Evolutionary conservation across 2,888 invertebrate genomes (phyloP), one percentile per base, ranked within the genome.

Genomic region (Parapristionchus giblindavisi): DNA sequence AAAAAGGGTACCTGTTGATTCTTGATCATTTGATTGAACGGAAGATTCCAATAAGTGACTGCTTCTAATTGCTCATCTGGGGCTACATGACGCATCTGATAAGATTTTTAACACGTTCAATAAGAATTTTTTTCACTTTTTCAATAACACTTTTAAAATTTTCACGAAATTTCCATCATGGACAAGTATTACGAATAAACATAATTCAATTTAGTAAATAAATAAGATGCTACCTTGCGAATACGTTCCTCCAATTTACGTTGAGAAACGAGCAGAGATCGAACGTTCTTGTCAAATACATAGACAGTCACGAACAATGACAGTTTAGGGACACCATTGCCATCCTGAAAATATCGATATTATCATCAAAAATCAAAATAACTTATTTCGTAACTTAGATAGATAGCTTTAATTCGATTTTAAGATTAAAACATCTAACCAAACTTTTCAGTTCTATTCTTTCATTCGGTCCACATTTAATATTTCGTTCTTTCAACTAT

Each of bases 261-360:
- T 77, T 82, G 82, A 32, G 82, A 79, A 76, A 77, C 77, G 27
- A 82, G 70, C 32, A 82, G 76, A 51, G 79, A 79, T 43, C 71
- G 73, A 38, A 82, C 79, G 76, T 84, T 79, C 51, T 80, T 84
- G 77, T 86, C 87, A 76, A 86, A 86, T 32, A 87, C 76, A 76
- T 87, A 86, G 21, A 86, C 82, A 1, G 75, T 82, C 6, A 82
- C 82, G 73, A 82, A 82, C 0, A 82, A 75, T 14, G 79, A 81
- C 24, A 82, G 78, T 68, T 79, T 77, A 61, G 80, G 82, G 54
- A 78, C 77, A 21, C 78, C 78, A 48, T 76, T 79, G 54, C 79
- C 80, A 70, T 81, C 81, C 77, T 79, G 66, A 54, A 48, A 38
- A 38, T 43, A n/a, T n/a, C n/a, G n/a, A n/a, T n/a, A n/a, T n/a